These are phyloP conservation scores for Rhinatrema bivittatum DNA, from an alignment of 2,797 vertebrate species.

Conservation along the genomic window DNA sequence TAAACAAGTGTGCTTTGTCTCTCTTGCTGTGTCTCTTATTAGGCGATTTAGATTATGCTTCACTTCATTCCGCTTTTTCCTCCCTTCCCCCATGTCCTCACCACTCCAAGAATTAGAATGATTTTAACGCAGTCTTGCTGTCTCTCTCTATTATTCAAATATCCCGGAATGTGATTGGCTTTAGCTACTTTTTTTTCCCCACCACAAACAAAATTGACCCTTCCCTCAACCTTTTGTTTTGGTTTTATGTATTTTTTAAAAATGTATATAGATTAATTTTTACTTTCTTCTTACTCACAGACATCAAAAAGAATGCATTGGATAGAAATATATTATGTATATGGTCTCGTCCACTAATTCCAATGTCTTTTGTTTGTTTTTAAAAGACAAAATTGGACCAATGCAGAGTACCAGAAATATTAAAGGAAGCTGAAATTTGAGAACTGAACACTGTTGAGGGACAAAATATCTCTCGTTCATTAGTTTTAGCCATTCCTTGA, in stretches of 20 bases:
- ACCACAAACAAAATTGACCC: conserved; percentile 20
- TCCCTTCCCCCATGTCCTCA: conserved; percentile 35
- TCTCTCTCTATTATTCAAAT: conserved; percentile 83
- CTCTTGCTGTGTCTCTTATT: conserved; percentile 88
- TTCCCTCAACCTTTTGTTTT: conserved; percentile 6
- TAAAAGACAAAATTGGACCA: too few species aligned
- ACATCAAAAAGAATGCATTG: too few species aligned
- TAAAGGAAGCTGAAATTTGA: too few species aligned
- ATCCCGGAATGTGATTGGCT: conserved; percentile 62
- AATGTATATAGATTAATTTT: too few species aligned
- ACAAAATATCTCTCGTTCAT: too few species aligned
- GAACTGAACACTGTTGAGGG: too few species aligned
- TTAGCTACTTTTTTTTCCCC: conserved; percentile 40
- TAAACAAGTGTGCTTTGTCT: conserved; percentile 94
- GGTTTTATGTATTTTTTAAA: background rate
- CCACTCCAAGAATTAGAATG: conserved; percentile 43
- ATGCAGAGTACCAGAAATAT: too few species aligned
- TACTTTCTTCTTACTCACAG: background rate
- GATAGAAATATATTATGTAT: too few species aligned
- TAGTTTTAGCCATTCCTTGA: too few species aligned
- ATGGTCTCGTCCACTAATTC: too few species aligned
- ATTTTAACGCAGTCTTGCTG: conserved; percentile 41
- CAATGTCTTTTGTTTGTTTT: too few species aligned
- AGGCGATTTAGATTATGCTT: conserved; percentile 70
- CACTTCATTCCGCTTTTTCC: conserved; percentile 59